Evolutionary conservation across 2,888 invertebrate species (phyloP).

Genomic region (Baronia brevicornis): DNA sequence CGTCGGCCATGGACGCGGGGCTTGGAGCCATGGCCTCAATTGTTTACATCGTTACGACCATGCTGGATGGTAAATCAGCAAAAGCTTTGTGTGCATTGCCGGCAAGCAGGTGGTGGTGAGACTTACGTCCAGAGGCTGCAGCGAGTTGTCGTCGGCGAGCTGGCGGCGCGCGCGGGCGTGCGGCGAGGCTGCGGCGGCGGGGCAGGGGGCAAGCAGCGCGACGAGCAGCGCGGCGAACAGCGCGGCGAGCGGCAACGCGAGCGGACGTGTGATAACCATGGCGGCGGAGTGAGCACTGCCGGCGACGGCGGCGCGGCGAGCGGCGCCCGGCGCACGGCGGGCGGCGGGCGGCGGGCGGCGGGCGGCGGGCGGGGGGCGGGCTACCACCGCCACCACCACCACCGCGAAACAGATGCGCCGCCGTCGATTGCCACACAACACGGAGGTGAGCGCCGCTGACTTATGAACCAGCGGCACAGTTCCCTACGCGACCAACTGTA

Average conservation of each 20-base stretch:
- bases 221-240: slow-evolving; percentile 19
- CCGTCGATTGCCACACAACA: neutral
- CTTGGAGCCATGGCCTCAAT: neutral
- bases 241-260: slow-evolving; percentile 28
- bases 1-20: slow-evolving; percentile 1
- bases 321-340: slow-evolving; percentile 20
- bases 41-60: too few species aligned
- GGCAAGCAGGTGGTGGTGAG: slow-evolving; percentile 4
- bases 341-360: slow-evolving; percentile 10
- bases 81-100: too few species aligned
- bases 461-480: too few species aligned
- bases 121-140: slow-evolving; percentile 61
- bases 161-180: slow-evolving; percentile 42
- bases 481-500: too few species aligned
- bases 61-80: too few species aligned
- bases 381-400: too few species aligned
- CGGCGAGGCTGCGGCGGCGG: slow-evolving; percentile 24
- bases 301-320: slow-evolving; percentile 22
- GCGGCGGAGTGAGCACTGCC: slow-evolving; percentile 27
- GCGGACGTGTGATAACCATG: slow-evolving; percentile 28
- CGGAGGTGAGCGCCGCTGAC: neutral
- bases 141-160: slow-evolving; percentile 52
- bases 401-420: neutral
- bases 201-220: slow-evolving; percentile 21
- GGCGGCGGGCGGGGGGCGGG: slow-evolving; percentile 15